phyloP scores from a whole-genome alignment of 2,113 vertebrate genomes.

The Sander vitreus region DNA sequence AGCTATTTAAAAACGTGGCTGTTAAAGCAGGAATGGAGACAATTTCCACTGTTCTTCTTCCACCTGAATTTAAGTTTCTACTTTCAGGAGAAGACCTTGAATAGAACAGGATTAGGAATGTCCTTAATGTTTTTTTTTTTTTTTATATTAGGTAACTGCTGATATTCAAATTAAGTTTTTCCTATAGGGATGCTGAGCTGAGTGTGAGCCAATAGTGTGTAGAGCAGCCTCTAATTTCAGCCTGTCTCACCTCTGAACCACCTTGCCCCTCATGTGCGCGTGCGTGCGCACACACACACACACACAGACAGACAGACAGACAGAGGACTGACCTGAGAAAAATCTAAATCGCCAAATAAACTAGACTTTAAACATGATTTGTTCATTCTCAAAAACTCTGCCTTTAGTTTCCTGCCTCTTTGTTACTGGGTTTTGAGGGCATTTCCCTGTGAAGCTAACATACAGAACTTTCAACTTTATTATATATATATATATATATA shows the following conservation, averaged over 20 bases:
- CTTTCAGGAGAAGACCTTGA: not conserved
- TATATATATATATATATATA: no score
- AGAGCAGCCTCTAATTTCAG: not conserved
- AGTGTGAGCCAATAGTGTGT: not conserved
- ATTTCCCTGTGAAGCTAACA: not conserved
- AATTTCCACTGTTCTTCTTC: not conserved
- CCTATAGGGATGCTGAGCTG: not conserved
- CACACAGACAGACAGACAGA: no score
- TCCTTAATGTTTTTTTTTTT: no score
- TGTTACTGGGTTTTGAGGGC: not conserved
- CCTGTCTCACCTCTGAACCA: not conserved
- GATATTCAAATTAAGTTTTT: not conserved
- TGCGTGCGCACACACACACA: no score
- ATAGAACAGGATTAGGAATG: not conserved
- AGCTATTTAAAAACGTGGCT: not conserved
- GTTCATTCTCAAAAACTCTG: not conserved
- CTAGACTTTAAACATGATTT: not conserved
- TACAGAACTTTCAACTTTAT: not conserved
- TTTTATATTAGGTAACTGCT: not conserved
- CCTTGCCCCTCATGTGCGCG: no score
- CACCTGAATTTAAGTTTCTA: not conserved
- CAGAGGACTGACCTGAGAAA: no score
- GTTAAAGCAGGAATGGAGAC: not conserved
- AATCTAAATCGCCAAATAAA: not conserved
- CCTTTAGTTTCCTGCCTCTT: not conserved